Evolutionary conservation across 2,888 invertebrate species (phyloP).

Genomic region (Molorchus minor): DNA sequence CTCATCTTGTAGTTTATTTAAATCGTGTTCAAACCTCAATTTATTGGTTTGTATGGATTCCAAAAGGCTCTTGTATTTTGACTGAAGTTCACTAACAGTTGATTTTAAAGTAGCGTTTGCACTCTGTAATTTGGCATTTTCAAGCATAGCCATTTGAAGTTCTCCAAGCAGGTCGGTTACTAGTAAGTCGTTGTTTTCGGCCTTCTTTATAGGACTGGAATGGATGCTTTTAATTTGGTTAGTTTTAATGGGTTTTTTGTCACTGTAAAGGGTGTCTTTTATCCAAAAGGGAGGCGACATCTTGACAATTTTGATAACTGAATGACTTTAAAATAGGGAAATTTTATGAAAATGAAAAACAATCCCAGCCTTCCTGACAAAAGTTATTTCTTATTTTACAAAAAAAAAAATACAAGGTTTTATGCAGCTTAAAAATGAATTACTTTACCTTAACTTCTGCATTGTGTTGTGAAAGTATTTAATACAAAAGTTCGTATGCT

Average conservation of each 20-base stretch:
- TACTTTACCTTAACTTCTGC: too few relatives aligned
- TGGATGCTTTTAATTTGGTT: conserved; percentile 15
- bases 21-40: conserved; percentile 30
- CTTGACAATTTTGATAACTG: conserved; percentile 29
- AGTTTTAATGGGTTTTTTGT: conserved; percentile 5
- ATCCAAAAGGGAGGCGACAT: conserved; percentile 31
- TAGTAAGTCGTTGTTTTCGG: neutral
- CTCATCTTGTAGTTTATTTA: conserved; percentile 33
- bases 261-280: neutral
- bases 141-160: conserved; percentile 19
- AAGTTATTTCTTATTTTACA: too few relatives aligned
- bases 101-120: conserved; percentile 25
- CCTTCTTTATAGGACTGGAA: neutral
- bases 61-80: conserved; percentile 29
- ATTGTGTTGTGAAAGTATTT: too few relatives aligned
- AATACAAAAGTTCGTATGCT: too few relatives aligned
- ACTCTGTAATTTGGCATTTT: conserved; percentile 32
- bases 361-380: neutral
- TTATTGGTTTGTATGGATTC: conserved; percentile 23
- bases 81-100: conserved; percentile 21
- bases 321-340: neutral
- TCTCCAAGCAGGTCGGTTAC: conserved; percentile 24
- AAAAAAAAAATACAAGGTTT: too few relatives aligned
- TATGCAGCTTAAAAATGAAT: too few relatives aligned
- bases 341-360: neutral